Percentiles rank a stretch among this genome's conserved stretches.
Conservation (phyloP, 2,113 vertebrate genomes). For the Nycticebus coucang region DNA sequence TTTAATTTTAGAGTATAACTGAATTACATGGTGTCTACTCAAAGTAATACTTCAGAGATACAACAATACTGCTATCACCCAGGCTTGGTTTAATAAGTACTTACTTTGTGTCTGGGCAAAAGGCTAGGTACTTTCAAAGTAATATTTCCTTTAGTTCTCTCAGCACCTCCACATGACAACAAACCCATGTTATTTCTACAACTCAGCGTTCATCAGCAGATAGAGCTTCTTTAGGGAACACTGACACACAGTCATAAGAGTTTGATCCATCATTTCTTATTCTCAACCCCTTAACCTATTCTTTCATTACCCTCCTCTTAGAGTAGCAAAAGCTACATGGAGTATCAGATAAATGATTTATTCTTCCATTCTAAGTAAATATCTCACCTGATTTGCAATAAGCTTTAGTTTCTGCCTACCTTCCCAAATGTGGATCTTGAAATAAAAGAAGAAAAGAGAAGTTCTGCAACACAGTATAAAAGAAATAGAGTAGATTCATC, state of each 20-base stretch:
- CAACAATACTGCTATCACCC: not conserved
- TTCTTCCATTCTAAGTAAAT: not conserved
- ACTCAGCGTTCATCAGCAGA: not conserved
- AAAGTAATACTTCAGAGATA: not conserved
- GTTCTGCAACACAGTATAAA: not conserved
- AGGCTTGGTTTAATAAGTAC: not conserved
- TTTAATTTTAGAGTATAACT: not conserved
- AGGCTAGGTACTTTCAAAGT: not conserved
- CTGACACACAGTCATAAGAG: not conserved
- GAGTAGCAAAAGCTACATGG: not conserved
- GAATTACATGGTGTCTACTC: not conserved
- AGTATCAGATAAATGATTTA: not conserved
- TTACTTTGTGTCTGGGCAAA: not conserved
- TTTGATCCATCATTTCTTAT: slow-evolving; percentile 17
- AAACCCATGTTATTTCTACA: not conserved
- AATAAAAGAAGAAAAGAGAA: slow-evolving; percentile 9
- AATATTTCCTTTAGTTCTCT: slow-evolving; percentile 18
- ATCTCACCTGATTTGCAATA: not conserved
- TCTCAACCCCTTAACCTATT: not conserved
- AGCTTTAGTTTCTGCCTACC: not conserved
- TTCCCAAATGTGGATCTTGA: not conserved
- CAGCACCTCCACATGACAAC: not conserved
- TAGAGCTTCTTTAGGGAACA: not conserved
- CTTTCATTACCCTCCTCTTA: not conserved
- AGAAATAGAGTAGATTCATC: slow-evolving; percentile 17